Evolutionary conservation across 2,888 invertebrate genomes (phyloP), one percentile per base, ranked within the genome.

Genomic region (Pyrrhia umbra): DNA sequence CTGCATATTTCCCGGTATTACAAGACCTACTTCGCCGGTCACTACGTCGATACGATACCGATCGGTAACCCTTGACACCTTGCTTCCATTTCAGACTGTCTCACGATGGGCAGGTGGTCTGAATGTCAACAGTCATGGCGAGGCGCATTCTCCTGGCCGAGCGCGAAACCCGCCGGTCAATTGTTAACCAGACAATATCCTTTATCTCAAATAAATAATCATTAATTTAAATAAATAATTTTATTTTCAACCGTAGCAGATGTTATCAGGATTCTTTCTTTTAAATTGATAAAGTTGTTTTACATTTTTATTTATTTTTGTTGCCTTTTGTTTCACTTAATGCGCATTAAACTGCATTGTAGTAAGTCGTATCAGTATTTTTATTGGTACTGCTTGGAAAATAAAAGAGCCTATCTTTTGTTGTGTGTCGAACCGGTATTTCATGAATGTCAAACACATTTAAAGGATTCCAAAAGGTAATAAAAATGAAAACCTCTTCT

Each of bases 71-170:
- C 56, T 65, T 65, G 65, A 62, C 68, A 68, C 62, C 46, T 57
- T 56, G 76, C 50, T 43, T 57, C 46, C 59, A 54, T 65, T 75
- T 63, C 68, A 64, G 60, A 52, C 42, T 63, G 64, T 79, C 75
- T 46, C 68, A 69, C 70, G 68, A 74, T 79, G 72, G 75, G 61
- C 73, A 79, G 67, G 76, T 63, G 70, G 59, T 58, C 65, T 78
- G 78, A 82, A 82, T 82, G 82, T 68, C 82, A 82, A 80, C 72
- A 75, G 82, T 82, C 81, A 81, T 65, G 77, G 80, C 67, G 65
- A 15, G 16, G 42, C 61, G 75, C 75, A 75, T 82, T 79, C 77
- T 79, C 79, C 47, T 18, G 6, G 27, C 21, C 60, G 47, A 68
- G 57, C 51, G 68, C 72, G 23, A 58, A 39, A 54, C 66, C 34